Conservation (phyloP, 2,888 invertebrate genomes). For the Epistrophe eligans region DNA sequence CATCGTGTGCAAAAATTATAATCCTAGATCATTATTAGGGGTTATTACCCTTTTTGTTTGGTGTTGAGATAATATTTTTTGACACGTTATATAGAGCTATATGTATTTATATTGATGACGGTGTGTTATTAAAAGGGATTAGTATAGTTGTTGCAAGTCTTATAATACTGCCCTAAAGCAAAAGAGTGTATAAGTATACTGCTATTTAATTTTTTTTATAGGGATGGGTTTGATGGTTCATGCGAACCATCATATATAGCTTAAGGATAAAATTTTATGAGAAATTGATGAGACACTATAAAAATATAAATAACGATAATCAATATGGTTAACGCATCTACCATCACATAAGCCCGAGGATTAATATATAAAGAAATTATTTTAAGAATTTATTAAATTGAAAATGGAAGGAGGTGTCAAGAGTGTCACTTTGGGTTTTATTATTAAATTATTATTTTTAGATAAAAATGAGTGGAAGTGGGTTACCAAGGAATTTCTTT, state of each 20-base stretch:
- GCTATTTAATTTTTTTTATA: constrained; percentile 34
- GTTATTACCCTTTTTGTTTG: constrained; percentile 69
- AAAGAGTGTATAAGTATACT: background rate
- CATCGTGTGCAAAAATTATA: constrained; percentile 66
- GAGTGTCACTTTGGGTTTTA: constrained; percentile 20
- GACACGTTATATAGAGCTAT: constrained; percentile 39
- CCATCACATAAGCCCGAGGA: constrained; percentile 1
- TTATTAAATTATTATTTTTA: background rate
- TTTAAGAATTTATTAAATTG: constrained; percentile 7
- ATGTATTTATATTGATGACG: constrained; percentile 41
- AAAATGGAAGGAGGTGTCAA: constrained; percentile 13
- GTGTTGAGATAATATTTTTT: constrained; percentile 69
- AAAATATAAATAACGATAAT: constrained; percentile 47
- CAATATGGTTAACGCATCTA: background rate
- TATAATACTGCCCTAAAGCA: constrained; percentile 3
- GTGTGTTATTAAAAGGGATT: constrained; percentile 61
- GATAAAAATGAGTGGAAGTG: background rate
- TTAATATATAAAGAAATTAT: constrained; percentile 1
- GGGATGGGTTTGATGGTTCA: constrained; percentile 8
- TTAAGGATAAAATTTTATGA: constrained; percentile 58
- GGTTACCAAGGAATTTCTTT: background rate
- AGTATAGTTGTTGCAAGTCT: constrained; percentile 26
- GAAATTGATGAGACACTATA: constrained; percentile 52
- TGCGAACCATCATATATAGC: constrained; percentile 3
- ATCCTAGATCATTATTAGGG: constrained; percentile 68